Conservation (phyloP, 2,888 invertebrate species). For the Balanococcus diminutus region DNA sequence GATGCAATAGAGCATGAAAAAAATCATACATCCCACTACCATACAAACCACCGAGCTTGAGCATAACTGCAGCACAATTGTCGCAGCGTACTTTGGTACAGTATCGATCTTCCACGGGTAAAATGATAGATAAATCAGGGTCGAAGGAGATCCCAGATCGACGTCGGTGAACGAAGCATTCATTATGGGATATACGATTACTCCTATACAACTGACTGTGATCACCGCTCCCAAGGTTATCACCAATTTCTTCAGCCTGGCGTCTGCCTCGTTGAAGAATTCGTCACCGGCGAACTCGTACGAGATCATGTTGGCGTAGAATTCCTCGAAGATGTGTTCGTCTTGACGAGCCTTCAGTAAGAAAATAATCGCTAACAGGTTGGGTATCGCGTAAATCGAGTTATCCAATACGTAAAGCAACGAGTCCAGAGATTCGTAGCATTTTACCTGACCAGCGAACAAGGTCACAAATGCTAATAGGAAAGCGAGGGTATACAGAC, state of each 20-base stretch:
- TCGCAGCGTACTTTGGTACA: background rate
- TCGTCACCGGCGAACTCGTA: background rate
- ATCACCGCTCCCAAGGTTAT: background rate
- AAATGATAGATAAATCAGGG: constrained; percentile 22
- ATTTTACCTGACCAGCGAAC: background rate
- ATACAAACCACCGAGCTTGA: background rate
- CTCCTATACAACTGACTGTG: background rate
- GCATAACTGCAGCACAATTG: constrained; percentile 1
- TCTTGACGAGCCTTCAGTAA: background rate
- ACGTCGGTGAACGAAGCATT: background rate
- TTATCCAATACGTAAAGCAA: constrained; percentile 16
- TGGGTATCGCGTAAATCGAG: constrained; percentile 17
- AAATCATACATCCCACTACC: constrained; percentile 22
- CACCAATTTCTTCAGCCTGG: background rate
- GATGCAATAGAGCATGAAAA: constrained; percentile 26
- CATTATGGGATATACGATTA: constrained; percentile 36
- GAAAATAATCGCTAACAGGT: background rate
- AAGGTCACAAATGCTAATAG: background rate
- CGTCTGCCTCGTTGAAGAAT: background rate
- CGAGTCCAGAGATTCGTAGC: background rate
- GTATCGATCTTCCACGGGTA: constrained; percentile 22
- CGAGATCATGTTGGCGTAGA: background rate
- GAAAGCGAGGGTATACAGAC: background rate
- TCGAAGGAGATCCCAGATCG: constrained; percentile 16
- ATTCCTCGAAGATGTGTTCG: background rate